Evolutionary conservation across 2,113 vertebrate species (phyloP).

Genomic region (Zosterops pallidus): DNA sequence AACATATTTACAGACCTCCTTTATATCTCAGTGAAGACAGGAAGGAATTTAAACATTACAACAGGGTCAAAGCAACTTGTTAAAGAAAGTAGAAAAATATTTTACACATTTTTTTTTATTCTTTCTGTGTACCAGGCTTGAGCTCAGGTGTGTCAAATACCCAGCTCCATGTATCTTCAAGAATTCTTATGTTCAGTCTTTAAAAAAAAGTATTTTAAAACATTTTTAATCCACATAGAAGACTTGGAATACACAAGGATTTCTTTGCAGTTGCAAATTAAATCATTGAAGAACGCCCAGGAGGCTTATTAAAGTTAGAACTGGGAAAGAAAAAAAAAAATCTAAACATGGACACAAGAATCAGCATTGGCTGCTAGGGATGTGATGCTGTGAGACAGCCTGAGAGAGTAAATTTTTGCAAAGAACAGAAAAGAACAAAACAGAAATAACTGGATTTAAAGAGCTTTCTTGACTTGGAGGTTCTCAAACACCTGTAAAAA

Average conservation of each 20-base stretch:
- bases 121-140: neutral
- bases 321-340: neutral
- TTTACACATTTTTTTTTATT: neutral
- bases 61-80: neutral
- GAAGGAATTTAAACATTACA: neutral
- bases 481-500: neutral
- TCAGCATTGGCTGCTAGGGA: neutral
- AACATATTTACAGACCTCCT: neutral
- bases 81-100: neutral
- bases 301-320: conserved; percentile 12
- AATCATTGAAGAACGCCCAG: conserved; percentile 29
- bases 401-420: neutral
- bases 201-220: neutral
- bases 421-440: neutral
- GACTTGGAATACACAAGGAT: neutral
- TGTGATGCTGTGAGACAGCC: neutral
- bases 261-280: conserved; percentile 2
- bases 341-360: neutral
- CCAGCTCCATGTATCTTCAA: neutral
- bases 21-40: neutral
- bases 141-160: neutral
- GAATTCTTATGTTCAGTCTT: neutral
- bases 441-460: neutral
- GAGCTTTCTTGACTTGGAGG: neutral
- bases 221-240: neutral